phyloP scores from a whole-genome alignment of 1,140 invertebrate genomes.

The Adoxophyes honmai region DNA sequence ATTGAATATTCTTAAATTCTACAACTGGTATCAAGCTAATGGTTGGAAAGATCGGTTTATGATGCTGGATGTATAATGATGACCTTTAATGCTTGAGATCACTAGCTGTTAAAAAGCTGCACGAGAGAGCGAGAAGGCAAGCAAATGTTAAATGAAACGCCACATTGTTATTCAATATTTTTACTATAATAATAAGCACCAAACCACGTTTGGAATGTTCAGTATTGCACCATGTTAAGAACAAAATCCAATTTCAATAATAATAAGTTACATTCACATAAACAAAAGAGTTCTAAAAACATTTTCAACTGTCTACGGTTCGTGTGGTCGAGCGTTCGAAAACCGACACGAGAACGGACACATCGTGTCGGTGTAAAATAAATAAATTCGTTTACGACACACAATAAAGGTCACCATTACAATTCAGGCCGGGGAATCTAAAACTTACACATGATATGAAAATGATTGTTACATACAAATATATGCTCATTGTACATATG shows the following conservation, averaged over 20 bases:
- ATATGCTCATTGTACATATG: slow-evolving; percentile 11
- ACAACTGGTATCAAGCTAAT: not conserved
- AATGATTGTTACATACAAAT: slow-evolving; percentile 16
- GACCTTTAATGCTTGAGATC: slow-evolving; percentile 56
- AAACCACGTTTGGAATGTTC: slow-evolving; percentile 76
- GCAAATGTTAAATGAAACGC: slow-evolving; percentile 58
- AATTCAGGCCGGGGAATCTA: slow-evolving; percentile 30
- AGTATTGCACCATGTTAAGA: slow-evolving; percentile 70
- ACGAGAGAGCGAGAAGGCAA: slow-evolving; percentile 49
- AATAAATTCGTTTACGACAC: slow-evolving; percentile 50
- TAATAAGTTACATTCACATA: slow-evolving; percentile 41
- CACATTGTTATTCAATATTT: slow-evolving; percentile 62
- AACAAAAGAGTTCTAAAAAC: slow-evolving; percentile 31
- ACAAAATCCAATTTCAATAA: slow-evolving; percentile 54
- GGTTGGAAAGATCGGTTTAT: not conserved
- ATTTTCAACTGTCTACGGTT: slow-evolving; percentile 23
- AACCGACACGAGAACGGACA: slow-evolving; percentile 23
- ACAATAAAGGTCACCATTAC: slow-evolving; percentile 74
- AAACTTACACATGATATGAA: slow-evolving; percentile 21
- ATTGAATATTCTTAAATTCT: no score
- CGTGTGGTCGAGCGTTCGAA: not conserved
- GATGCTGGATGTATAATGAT: slow-evolving; percentile 46
- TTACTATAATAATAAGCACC: slow-evolving; percentile 74
- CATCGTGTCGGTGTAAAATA: slow-evolving; percentile 39
- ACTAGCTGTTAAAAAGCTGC: not conserved